phyloP scores from a whole-genome alignment of 2,888 invertebrate genomes.

The Bimastos eiseni region DNA sequence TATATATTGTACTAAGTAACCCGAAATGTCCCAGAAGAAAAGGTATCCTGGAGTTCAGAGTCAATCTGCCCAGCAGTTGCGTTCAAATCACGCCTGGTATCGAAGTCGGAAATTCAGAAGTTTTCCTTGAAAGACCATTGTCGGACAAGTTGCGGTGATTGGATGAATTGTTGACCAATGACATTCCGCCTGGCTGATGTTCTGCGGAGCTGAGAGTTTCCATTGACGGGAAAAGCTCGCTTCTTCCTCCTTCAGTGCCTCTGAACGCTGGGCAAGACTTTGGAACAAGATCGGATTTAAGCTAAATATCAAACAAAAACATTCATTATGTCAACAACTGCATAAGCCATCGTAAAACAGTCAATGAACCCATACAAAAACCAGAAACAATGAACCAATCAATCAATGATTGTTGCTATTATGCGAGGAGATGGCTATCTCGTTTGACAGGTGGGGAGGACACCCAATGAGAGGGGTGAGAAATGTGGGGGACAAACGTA shows the following conservation, averaged over 20 bases:
- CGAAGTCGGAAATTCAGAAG: neutral
- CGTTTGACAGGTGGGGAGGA: too few relatives aligned
- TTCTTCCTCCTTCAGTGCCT: neutral
- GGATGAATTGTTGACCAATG: slow-evolving; percentile 13
- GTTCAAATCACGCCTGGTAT: neutral
- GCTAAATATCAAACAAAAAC: neutral
- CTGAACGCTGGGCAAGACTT: slow-evolving; percentile 13
- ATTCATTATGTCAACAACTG: neutral
- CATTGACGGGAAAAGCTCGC: neutral
- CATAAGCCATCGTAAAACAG: neutral
- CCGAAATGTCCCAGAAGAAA: neutral
- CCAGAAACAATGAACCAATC: neutral
- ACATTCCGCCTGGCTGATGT: neutral
- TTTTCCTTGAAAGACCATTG: neutral
- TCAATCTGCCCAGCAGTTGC: neutral
- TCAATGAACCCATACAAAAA: neutral
- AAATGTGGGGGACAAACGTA: too few relatives aligned
- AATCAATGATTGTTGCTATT: too few relatives aligned
- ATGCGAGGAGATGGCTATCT: too few relatives aligned
- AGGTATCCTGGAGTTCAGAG: neutral
- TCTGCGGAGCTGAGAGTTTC: neutral
- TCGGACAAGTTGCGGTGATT: slow-evolving; percentile 13
- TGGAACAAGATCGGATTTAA: neutral
- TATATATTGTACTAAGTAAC: neutral
- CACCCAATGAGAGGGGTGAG: too few relatives aligned